Evolutionary conservation across 2,113 vertebrate genomes (phyloP).

Genomic region (Pomatorhinus ruficollis): DNA sequence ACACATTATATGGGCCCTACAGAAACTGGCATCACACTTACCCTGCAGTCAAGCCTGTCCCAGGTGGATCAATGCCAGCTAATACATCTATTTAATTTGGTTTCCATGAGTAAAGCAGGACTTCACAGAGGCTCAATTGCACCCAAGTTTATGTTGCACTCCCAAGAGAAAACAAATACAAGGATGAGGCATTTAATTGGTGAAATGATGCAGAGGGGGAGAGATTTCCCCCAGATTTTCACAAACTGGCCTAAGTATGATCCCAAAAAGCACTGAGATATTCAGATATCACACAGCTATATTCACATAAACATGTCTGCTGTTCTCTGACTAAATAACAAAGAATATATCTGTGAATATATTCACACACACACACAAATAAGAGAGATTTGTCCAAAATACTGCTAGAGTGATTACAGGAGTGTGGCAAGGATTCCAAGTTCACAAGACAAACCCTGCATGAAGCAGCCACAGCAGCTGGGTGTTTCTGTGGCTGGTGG

Average conservation of each 20-base stretch:
- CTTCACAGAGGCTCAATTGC: not conserved
- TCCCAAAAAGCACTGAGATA: not conserved
- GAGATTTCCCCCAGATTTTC: not conserved
- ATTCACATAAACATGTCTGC: not conserved
- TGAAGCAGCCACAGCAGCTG: not conserved
- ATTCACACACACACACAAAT: not conserved
- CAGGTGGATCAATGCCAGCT: rapidly evolving
- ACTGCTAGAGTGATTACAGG: not conserved
- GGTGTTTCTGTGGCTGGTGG: not conserved
- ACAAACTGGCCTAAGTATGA: not conserved
- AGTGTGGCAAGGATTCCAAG: not conserved
- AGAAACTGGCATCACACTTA: not conserved
- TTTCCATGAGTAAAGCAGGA: not conserved
- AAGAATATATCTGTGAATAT: not conserved
- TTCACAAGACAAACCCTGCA: not conserved
- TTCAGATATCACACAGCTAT: not conserved
- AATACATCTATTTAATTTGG: not conserved
- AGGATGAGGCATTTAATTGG: not conserved
- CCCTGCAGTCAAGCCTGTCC: not conserved
- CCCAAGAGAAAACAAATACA: not conserved
- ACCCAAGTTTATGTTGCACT: not conserved
- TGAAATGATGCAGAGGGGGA: not conserved
- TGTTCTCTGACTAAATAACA: not conserved
- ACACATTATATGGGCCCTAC: rapidly evolving
- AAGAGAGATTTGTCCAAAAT: not conserved